Percentiles rank a stretch among this genome's conserved stretches.
Conservation (phyloP, 2,113 vertebrate species). For the Mastomys natalensis region DNA sequence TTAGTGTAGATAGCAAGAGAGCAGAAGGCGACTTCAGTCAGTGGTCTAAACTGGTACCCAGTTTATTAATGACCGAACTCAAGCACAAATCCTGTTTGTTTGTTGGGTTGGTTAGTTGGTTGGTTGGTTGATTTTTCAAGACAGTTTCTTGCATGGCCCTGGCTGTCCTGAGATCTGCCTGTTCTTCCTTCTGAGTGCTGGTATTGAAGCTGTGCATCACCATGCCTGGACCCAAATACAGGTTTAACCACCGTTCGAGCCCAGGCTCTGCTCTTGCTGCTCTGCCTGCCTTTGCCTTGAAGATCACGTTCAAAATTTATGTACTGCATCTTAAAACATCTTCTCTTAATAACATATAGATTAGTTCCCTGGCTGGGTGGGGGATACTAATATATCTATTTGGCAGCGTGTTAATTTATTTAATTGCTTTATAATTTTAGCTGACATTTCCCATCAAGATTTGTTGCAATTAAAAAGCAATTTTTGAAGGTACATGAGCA, state of each 20-base stretch:
- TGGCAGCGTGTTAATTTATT: conserved; percentile 78
- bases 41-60: neutral
- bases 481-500: conserved; percentile 67
- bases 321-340: conserved; percentile 36
- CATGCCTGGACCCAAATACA: neutral
- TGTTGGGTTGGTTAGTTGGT: neutral
- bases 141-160: neutral
- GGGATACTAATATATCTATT: conserved; percentile 68
- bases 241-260: neutral
- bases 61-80: neutral
- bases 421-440: conserved; percentile 82
- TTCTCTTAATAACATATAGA: conserved; percentile 64
- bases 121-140: neutral
- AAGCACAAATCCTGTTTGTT: neutral
- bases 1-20: neutral
- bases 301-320: conserved; percentile 26
- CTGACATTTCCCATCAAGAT: conserved; percentile 78
- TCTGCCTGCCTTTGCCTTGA: neutral
- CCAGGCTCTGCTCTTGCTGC: neutral
- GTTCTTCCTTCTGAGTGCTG: neutral
- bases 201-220: neutral
- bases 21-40: neutral
- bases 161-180: neutral
- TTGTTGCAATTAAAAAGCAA: conserved; percentile 75
- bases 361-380: conserved; percentile 56